phyloP scores from a whole-genome alignment of 2,888 invertebrate genomes.

The Agrotis ipsilon region DNA sequence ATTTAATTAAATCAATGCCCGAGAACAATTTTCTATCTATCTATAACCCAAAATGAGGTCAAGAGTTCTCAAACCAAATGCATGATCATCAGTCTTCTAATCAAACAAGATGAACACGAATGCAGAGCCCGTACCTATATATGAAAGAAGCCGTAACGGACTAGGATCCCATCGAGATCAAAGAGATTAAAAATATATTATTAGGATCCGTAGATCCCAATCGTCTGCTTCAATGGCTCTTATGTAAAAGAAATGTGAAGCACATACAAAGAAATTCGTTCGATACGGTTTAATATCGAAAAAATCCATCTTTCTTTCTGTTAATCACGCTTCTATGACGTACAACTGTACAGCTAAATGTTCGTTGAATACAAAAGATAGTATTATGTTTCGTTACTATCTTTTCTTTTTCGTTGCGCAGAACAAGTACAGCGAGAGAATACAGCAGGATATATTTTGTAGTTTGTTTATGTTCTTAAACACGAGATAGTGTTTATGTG shows the following conservation, averaged over 20 bases:
- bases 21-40: neutral
- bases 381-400: slow-evolving; percentile 38
- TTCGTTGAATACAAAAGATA: slow-evolving; percentile 54
- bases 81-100: slow-evolving; percentile 33
- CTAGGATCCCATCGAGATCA: slow-evolving; percentile 56
- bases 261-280: slow-evolving; percentile 47
- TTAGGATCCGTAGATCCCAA: slow-evolving; percentile 60
- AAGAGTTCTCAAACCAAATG: slow-evolving; percentile 25
- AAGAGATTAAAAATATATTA: slow-evolving; percentile 68
- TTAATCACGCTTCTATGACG: slow-evolving; percentile 54
- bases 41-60: slow-evolving; percentile 23
- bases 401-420: slow-evolving; percentile 32
- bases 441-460: slow-evolving; percentile 24
- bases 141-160: slow-evolving; percentile 44
- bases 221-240: slow-evolving; percentile 54
- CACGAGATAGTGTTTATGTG: slow-evolving; percentile 15
- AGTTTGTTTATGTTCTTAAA: slow-evolving; percentile 29
- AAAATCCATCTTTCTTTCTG: slow-evolving; percentile 54
- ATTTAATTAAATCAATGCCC: neutral
- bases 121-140: slow-evolving; percentile 30
- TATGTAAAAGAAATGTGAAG: slow-evolving; percentile 55
- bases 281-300: slow-evolving; percentile 58
- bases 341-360: slow-evolving; percentile 48
- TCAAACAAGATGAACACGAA: slow-evolving; percentile 24
- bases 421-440: slow-evolving; percentile 24